A percentile compares a stretch with the other conserved stretches of the same genome.
Conservation (phyloP, 92 coral and sea anemone species). For the Scolanthus callimorphus region DNA sequence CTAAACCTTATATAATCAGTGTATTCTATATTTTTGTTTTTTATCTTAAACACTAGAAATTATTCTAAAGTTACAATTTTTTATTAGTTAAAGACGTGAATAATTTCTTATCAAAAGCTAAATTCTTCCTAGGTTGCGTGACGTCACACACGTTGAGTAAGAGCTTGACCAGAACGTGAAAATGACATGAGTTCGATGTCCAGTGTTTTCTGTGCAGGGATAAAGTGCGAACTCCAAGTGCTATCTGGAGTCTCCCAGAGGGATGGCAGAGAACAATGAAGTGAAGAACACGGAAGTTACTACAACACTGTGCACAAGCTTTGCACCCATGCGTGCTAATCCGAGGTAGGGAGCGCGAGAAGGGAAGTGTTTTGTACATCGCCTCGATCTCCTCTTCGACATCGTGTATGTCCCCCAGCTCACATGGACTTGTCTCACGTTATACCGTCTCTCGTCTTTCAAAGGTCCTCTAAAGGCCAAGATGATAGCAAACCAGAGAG, state of each 20-base stretch:
- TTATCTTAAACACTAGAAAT: no score
- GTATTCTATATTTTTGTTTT: no score
- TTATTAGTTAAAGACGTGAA: background rate
- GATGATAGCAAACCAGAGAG: constrained; percentile 23
- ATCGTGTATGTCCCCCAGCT: no score
- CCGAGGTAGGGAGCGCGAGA: no score
- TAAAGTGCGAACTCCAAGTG: background rate
- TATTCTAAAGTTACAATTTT: no score
- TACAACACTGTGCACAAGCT: no score
- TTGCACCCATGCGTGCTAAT: no score
- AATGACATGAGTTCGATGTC: background rate
- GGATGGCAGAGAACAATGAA: constrained; percentile 48
- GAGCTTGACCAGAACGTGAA: background rate
- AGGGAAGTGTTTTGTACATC: no score
- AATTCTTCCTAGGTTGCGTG: constrained; percentile 39
- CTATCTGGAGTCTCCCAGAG: background rate
- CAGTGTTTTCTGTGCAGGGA: background rate
- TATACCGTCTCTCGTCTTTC: constrained; percentile 23
- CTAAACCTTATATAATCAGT: no score
- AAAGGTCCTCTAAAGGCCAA: constrained; percentile 32
- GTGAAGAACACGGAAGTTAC: constrained; percentile 62
- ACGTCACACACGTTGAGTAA: constrained; percentile 42
- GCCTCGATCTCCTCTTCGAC: no score
- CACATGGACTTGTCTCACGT: no score
- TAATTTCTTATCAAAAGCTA: constrained; percentile 1